Evolutionary conservation across 1,140 invertebrate species (phyloP).

Genomic region (Vollenhovia emeryi): DNA sequence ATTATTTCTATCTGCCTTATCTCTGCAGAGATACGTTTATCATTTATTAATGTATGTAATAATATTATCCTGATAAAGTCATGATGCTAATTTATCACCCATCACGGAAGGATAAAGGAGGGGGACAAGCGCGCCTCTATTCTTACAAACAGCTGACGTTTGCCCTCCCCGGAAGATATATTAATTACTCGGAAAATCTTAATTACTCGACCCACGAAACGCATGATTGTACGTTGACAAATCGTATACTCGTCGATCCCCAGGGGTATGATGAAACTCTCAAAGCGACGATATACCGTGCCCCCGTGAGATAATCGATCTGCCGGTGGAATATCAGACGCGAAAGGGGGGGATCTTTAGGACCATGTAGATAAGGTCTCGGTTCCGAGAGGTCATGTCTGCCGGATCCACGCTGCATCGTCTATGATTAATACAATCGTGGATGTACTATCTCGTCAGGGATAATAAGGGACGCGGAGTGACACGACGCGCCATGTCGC

Average conservation of each 20-base stretch:
- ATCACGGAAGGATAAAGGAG: neutral
- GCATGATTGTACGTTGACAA: slow-evolving; percentile 36
- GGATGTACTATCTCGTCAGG: slow-evolving; percentile 51
- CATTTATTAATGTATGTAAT: slow-evolving; percentile 21
- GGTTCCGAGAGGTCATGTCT: slow-evolving; percentile 26
- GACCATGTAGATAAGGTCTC: slow-evolving; percentile 41
- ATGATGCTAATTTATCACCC: slow-evolving; percentile 33
- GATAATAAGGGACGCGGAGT: slow-evolving; percentile 66
- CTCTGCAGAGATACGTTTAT: neutral
- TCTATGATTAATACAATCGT: slow-evolving; percentile 68
- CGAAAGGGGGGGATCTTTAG: slow-evolving; percentile 13
- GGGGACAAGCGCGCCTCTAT: neutral
- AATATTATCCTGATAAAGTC: slow-evolving; percentile 10
- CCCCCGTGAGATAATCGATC: slow-evolving; percentile 61
- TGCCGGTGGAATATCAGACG: slow-evolving; percentile 44
- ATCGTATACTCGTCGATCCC: slow-evolving; percentile 19
- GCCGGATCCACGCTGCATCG: slow-evolving; percentile 48
- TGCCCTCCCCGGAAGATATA: slow-evolving; percentile 1
- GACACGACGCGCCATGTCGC: slow-evolving; percentile 60
- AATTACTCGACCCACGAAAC: slow-evolving; percentile 17
- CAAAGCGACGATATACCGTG: slow-evolving; percentile 25
- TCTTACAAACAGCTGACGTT: slow-evolving; percentile 34
- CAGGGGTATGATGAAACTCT: slow-evolving; percentile 58
- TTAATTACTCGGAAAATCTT: slow-evolving; percentile 44
- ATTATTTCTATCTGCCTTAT: neutral